These are phyloP conservation scores for Eupithecia vulgata DNA, from an alignment of 2,888 invertebrate genomes.

Conservation along the genomic window DNA sequence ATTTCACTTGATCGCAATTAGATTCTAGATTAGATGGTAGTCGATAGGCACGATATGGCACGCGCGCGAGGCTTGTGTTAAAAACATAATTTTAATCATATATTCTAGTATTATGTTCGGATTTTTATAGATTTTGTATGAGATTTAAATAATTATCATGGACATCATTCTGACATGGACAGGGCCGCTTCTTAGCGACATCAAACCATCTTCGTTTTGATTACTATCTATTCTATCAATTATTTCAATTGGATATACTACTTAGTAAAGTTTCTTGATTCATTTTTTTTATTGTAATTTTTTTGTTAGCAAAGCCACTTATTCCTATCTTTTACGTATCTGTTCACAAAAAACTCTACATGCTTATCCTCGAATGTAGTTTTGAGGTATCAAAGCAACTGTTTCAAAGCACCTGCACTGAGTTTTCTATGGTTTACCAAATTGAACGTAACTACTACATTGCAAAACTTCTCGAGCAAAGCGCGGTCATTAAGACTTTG, in stretches of 20 bases:
- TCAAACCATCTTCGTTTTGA: too few species aligned
- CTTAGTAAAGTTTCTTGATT: too few species aligned
- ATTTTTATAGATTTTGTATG: too few species aligned
- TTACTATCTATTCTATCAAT: too few species aligned
- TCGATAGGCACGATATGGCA: slow-evolving; percentile 24
- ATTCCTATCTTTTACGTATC: not conserved
- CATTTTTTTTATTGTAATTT: too few species aligned
- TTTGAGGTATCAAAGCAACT: not conserved
- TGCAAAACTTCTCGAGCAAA: slow-evolving; percentile 6
- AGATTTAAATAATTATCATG: too few species aligned
- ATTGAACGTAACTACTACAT: slow-evolving; percentile 5
- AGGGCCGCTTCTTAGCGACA: too few species aligned
- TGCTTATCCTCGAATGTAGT: not conserved
- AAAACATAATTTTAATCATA: slow-evolving; percentile 12
- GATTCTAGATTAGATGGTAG: slow-evolving; percentile 21
- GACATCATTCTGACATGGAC: too few species aligned
- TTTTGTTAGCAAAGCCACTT: too few species aligned
- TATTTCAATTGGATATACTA: too few species aligned
- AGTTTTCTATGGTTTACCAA: not conserved
- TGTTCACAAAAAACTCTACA: not conserved
- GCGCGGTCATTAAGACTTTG: slow-evolving; percentile 19
- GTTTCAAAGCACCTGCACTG: not conserved
- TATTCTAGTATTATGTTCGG: too few species aligned
- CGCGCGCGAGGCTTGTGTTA: slow-evolving; percentile 21
- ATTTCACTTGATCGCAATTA: slow-evolving; percentile 61